A percentile compares a stretch with the other conserved stretches of the same genome.
Evolutionary conservation across 2,797 vertebrate genomes (phyloP).

Genomic region (Sebastes reedi): DNA sequence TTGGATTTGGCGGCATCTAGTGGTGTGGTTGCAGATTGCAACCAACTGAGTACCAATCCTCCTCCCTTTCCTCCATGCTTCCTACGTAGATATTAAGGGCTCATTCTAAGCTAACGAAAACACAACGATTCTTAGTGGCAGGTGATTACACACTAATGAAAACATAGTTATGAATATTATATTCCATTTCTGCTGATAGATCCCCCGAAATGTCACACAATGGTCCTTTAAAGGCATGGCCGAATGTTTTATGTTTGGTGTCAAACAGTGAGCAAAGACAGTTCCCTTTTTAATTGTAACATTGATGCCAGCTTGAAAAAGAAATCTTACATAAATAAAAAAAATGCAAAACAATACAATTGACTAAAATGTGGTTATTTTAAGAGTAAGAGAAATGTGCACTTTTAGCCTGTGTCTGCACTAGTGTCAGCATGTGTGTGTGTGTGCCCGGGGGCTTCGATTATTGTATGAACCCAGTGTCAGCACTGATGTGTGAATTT

Average conservation of each 20-base stretch:
- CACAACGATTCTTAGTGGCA: no score
- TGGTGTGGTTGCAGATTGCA: no score
- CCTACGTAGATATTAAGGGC: no score
- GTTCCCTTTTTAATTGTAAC: not conserved
- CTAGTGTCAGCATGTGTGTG: not conserved
- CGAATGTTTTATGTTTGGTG: not conserved
- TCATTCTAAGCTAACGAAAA: no score
- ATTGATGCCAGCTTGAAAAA: not conserved
- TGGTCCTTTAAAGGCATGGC: not conserved
- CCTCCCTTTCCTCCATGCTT: no score
- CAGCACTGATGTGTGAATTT: conserved; percentile 33
- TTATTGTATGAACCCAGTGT: conserved; percentile 49
- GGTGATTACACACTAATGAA: no score
- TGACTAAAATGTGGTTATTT: not conserved
- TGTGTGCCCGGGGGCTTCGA: conserved; percentile 26
- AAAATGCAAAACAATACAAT: not conserved
- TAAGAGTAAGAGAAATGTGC: not conserved
- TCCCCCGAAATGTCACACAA: no score
- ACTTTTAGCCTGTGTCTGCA: not conserved
- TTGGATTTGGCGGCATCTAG: no score
- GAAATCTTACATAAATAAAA: not conserved
- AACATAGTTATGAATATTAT: no score
- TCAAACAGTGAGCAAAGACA: not conserved
- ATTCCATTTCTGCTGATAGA: no score
- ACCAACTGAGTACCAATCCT: no score